Evolutionary conservation across 1,140 invertebrate species (phyloP).

Genomic region (Heliconius melpomene): DNA sequence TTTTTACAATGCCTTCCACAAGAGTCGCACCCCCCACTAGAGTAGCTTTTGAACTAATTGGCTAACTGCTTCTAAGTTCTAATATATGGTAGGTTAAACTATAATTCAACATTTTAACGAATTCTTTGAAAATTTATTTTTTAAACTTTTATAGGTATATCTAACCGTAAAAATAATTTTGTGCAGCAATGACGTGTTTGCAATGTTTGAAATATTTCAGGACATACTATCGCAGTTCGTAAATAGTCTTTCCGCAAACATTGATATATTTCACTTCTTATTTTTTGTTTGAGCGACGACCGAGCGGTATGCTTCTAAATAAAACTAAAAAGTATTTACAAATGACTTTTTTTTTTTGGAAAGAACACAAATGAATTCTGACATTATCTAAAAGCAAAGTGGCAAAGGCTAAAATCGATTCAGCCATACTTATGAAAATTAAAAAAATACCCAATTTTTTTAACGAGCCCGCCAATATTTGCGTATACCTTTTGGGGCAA

Average conservation of each 20-base stretch:
- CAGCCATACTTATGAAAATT: constrained; percentile 9
- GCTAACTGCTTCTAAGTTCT: background rate
- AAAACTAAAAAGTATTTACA: too few relatives aligned
- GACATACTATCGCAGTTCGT: too few relatives aligned
- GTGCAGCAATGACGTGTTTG: too few relatives aligned
- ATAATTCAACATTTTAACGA: too few relatives aligned
- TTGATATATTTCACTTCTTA: too few relatives aligned
- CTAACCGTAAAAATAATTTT: too few relatives aligned
- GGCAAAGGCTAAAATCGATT: background rate
- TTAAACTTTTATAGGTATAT: too few relatives aligned
- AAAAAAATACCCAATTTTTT: constrained; percentile 2
- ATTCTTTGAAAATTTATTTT: too few relatives aligned
- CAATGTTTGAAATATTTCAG: too few relatives aligned
- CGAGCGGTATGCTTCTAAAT: too few relatives aligned
- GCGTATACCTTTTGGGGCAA: constrained; percentile 22
- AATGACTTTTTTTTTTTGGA: background rate
- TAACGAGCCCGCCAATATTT: constrained; percentile 22
- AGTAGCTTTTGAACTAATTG: constrained; percentile 10
- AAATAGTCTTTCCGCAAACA: too few relatives aligned
- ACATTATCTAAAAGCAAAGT: background rate
- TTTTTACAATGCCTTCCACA: constrained; percentile 68
- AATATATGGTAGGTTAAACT: background rate
- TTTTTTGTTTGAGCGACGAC: too few relatives aligned
- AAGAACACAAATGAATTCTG: background rate
- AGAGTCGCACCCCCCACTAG: constrained; percentile 14